Conservation (phyloP, 2,797 vertebrate species). For the Coendou prehensilis region DNA sequence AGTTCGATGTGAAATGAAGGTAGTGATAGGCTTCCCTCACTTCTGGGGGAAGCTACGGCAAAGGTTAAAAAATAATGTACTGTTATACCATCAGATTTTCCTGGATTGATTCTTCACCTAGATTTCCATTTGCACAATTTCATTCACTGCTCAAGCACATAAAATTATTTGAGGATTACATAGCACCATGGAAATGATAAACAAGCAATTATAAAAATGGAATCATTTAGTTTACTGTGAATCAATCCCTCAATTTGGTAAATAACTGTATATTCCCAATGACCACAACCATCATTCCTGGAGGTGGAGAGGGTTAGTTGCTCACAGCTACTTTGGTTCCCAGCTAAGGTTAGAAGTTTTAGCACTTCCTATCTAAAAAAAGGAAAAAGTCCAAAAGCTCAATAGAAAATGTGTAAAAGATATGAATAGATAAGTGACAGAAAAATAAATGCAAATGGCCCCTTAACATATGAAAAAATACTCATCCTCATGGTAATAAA, state of each 20-base stretch:
- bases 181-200: slow-evolving; percentile 54
- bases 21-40: slow-evolving; percentile 50
- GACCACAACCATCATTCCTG: not conserved
- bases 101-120: slow-evolving; percentile 64
- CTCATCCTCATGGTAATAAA: slow-evolving; percentile 6
- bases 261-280: not conserved
- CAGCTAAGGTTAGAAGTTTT: not conserved
- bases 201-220: slow-evolving; percentile 58
- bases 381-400: not conserved
- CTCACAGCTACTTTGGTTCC: not conserved
- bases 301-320: not conserved
- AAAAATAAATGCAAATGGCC: slow-evolving; percentile 15
- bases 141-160: slow-evolving; percentile 46
- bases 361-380: not conserved
- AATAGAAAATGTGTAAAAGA: not conserved
- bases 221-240: slow-evolving; percentile 54
- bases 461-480: slow-evolving; percentile 46
- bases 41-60: slow-evolving; percentile 52
- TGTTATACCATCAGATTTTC: slow-evolving; percentile 58
- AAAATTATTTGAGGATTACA: slow-evolving; percentile 39
- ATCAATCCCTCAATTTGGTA: not conserved
- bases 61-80: slow-evolving; percentile 73
- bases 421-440: slow-evolving; percentile 49
- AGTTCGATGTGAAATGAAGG: slow-evolving; percentile 73
- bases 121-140: slow-evolving; percentile 70